Evolutionary conservation across 1,140 invertebrate genomes (phyloP), one percentile per base, ranked within the genome.

Genomic region (Zeugodacus cucurbitae): DNA sequence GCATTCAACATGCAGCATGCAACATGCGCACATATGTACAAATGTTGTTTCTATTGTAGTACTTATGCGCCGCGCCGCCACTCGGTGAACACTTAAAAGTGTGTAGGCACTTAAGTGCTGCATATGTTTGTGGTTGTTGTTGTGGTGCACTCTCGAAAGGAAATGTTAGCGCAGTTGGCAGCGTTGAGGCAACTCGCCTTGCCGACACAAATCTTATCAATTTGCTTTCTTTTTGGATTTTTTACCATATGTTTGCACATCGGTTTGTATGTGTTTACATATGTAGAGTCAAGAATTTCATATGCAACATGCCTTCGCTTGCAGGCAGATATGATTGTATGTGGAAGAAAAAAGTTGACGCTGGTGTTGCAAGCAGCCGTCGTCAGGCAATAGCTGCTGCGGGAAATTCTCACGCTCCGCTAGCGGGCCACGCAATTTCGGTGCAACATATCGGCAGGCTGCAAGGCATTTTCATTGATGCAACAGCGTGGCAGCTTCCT

Each of bases 351-450:
- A 44, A 82, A 26, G 22, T 74, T 74, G 48, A 17, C 48, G 4
- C 67, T 74, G 74, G 26, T 82, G 74, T 82, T 82, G 74, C 74
- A 82, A 82, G 41, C 74, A 48, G 41, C 74, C 41, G 41, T 48
- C 37, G 74, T 41, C 32, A 74, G 32, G 64, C 64, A 67, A 67
- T 32, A 22, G 17, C 67, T 22, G n/a, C 7, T 59, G 58, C 48
- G 74, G 74, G n/a, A 82, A 82, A 82, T 82, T 82, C 74, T 44
- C 74, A 82, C 74, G 74, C 41, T 82, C 22, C n/a, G 74, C 41
- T 78, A 26, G 1, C 34, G 67, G 74, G 41, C n/a, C 41, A 82
- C 74, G 74, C 41, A 48, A 82, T 48, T 82, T 44, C 41, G 74
- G 41, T 48, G 70, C 34, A 74, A 32, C 26, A 34, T 14, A 32